phyloP scores from a whole-genome alignment of 2,888 invertebrate species.

The Melinaea marsaeus region DNA sequence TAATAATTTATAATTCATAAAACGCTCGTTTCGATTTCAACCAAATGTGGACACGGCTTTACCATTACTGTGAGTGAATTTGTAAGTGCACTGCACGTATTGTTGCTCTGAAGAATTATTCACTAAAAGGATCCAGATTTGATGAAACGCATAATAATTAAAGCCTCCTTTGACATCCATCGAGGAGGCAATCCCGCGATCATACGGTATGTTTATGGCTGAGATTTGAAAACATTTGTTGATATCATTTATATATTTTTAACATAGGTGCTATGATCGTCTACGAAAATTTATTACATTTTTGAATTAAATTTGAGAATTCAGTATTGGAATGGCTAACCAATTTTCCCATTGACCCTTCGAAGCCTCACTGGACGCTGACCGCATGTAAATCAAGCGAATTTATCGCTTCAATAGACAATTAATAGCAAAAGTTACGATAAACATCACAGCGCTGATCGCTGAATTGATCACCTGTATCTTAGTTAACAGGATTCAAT shows the following conservation, averaged over 20 bases:
- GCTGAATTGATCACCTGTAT: too few relatives aligned
- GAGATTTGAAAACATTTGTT: too few relatives aligned
- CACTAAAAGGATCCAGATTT: slow-evolving; percentile 26
- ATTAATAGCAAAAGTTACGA: too few relatives aligned
- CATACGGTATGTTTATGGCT: not conserved
- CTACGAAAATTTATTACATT: too few relatives aligned
- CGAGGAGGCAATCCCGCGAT: slow-evolving; percentile 22
- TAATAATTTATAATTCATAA: too few relatives aligned
- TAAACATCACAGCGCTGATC: too few relatives aligned
- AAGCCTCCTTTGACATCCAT: slow-evolving; percentile 23
- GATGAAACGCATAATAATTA: slow-evolving; percentile 28
- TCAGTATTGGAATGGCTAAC: too few relatives aligned
- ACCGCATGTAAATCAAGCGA: slow-evolving; percentile 26
- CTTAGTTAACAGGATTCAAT: too few relatives aligned
- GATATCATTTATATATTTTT: too few relatives aligned
- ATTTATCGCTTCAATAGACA: slow-evolving; percentile 18
- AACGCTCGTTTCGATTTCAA: slow-evolving; percentile 12
- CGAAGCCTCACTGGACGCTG: not conserved
- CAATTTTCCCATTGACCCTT: not conserved
- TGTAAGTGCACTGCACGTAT: slow-evolving; percentile 20
- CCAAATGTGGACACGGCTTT: slow-evolving; percentile 25
- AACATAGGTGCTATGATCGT: too few relatives aligned
- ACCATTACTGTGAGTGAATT: slow-evolving; percentile 32
- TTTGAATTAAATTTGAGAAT: too few relatives aligned
- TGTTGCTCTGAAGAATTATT: slow-evolving; percentile 33